A percentile compares a stretch with the other conserved stretches of the same genome.
Evolutionary conservation across 2,797 vertebrate species (phyloP).

Genomic region (Mionectes olivaceus): DNA sequence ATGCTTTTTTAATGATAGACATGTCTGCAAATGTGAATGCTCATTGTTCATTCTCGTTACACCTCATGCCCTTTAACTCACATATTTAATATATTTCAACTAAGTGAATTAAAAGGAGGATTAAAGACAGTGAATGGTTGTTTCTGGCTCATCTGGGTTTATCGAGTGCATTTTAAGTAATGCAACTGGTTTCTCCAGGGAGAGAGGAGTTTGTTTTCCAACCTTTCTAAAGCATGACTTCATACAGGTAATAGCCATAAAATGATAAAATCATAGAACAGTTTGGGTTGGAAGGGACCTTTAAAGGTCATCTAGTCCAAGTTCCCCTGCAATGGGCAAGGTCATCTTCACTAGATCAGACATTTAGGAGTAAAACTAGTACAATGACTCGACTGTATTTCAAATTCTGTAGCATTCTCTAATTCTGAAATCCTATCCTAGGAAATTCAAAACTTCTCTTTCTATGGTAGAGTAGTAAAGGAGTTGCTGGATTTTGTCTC

Average conservation of each 20-base stretch:
- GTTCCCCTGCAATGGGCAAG: not conserved
- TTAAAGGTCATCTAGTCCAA: not conserved
- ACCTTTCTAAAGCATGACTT: not conserved
- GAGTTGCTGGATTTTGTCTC: not conserved
- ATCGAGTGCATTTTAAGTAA: not conserved
- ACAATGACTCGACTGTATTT: not conserved
- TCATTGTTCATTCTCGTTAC: conserved; percentile 14
- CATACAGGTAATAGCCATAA: not conserved
- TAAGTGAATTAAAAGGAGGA: conserved; percentile 22
- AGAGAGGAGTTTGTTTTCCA: not conserved
- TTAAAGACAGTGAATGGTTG: not conserved
- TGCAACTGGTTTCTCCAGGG: not conserved
- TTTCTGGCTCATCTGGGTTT: not conserved
- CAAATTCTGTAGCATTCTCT: not conserved
- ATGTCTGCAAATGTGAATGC: not conserved
- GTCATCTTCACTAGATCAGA: not conserved
- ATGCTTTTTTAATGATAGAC: not conserved
- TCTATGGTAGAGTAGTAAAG: not conserved
- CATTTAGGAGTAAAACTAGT: not conserved
- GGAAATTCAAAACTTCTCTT: not conserved
- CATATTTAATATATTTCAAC: not conserved
- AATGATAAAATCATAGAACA: not conserved
- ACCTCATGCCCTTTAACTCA: conserved; percentile 5
- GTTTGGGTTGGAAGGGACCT: not conserved
- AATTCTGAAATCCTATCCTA: not conserved